Evolutionary conservation across 1,140 invertebrate species (phyloP).

Genomic region (Calephelis nemesis): DNA sequence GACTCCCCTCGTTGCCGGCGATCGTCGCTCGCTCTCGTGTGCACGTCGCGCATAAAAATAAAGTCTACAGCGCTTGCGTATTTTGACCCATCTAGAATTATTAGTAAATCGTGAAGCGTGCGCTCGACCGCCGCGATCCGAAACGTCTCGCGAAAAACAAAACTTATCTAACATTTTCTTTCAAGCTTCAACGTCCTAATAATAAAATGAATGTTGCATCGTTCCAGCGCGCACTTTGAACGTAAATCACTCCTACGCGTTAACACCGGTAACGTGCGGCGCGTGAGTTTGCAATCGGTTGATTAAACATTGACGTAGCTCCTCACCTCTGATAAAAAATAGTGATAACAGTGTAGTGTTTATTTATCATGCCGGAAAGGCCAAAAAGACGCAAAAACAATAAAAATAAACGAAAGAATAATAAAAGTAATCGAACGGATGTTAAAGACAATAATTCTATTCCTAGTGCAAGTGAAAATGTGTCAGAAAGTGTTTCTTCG

Average conservation of each 20-base stretch:
- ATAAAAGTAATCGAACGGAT: slow-evolving; percentile 45
- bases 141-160: slow-evolving; percentile 64
- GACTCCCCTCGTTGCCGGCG: slow-evolving; percentile 54
- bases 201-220: slow-evolving; percentile 9
- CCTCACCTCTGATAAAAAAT: slow-evolving; percentile 53
- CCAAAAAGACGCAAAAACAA: slow-evolving; percentile 70
- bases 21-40: slow-evolving; percentile 57
- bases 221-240: not conserved
- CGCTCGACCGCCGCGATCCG: slow-evolving; percentile 65
- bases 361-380: slow-evolving; percentile 64
- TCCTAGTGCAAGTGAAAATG: slow-evolving; percentile 25
- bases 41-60: slow-evolving; percentile 76
- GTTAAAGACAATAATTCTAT: slow-evolving; percentile 26
- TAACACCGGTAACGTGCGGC: slow-evolving; percentile 49
- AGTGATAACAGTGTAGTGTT: slow-evolving; percentile 60
- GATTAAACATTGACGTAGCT: slow-evolving; percentile 44
- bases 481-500: slow-evolving; percentile 1
- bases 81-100: slow-evolving; percentile 78
- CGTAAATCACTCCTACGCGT: slow-evolving; percentile 49
- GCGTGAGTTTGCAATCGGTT: slow-evolving; percentile 41
- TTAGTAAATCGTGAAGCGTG: slow-evolving; percentile 73
- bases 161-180: slow-evolving; percentile 46
- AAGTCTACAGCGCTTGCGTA: slow-evolving; percentile 69
- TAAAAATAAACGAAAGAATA: slow-evolving; percentile 72
- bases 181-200: slow-evolving; percentile 48